Conservation (phyloP, 2,888 invertebrate genomes). For the Megastigmus dorsalis region DNA sequence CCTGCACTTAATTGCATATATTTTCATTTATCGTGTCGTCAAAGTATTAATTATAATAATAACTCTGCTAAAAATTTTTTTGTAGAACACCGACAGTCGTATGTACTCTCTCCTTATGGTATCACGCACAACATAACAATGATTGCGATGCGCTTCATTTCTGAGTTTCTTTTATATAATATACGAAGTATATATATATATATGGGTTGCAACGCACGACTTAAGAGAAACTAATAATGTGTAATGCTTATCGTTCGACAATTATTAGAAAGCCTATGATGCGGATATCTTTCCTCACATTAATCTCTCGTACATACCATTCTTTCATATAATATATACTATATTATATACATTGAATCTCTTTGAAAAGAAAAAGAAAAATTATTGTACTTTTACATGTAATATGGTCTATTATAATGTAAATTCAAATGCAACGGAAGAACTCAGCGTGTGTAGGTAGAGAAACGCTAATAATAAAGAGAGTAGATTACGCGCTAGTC, state of each 20-base stretch:
- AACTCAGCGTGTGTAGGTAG: constrained; percentile 4
- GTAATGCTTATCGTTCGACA: background rate
- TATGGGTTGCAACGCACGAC: constrained; percentile 12
- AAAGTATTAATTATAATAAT: constrained; percentile 23
- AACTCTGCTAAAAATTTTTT: constrained; percentile 45
- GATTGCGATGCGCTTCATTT: constrained; percentile 40
- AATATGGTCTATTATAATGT: constrained; percentile 1
- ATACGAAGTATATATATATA: constrained; percentile 19
- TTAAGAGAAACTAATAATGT: constrained; percentile 9
- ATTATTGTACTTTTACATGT: constrained; percentile 22
- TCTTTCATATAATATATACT: constrained; percentile 16
- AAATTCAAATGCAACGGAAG: constrained; percentile 22
- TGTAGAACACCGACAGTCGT: constrained; percentile 54
- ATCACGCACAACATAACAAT: constrained; percentile 32
- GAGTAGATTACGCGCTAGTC: too few species aligned
- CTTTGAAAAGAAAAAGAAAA: constrained; percentile 1
- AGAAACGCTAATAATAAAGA: constrained; percentile 31
- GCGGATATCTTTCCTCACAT: constrained; percentile 13
- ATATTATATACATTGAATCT: too few species aligned
- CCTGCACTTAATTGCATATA: background rate
- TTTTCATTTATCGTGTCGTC: background rate
- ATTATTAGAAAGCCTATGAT: constrained; percentile 6
- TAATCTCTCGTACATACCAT: constrained; percentile 17
- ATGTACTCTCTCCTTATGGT: constrained; percentile 54
- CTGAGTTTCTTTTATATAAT: constrained; percentile 11